Evolutionary conservation across 2,113 vertebrate species (phyloP), one percentile per base, ranked within the genome.

Genomic region (Nyctibius bracteatus): DNA sequence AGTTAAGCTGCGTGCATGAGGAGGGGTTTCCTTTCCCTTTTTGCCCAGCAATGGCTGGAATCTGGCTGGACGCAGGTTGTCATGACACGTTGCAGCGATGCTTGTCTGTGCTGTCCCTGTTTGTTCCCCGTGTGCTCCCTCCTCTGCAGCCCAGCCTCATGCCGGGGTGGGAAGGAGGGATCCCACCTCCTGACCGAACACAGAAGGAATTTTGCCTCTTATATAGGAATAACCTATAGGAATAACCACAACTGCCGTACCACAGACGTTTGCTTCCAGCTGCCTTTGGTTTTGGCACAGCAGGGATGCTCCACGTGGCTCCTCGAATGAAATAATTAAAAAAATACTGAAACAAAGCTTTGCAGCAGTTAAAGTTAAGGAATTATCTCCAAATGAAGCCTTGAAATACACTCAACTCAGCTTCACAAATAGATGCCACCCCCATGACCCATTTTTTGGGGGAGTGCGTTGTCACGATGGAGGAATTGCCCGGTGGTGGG

Each of bases 371-470:
- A 28, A 59, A n/a, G 14, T 31, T 39, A 46, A 73, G 1, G 1
- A 30, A 52, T 39, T n/a, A 12, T 41, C 30, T 47, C 66, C 47
- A 37, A 37, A 68, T 5, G 27, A 86, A 67, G 5, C 47, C 23
- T 15, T 47, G 11, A 49, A 25, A 37, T 3, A 30, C 41, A 20
- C 20, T 15, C 2, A 0, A 4, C 25, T 33, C 71, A 14, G 52
- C 30, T 23, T 47, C 88, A 46, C 51, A 24, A 21, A 21, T 3
- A 65, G 24, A 62, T 2, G 10, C 18, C 51, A 65, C 11, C 12
- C 28, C 46, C 4, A 1, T 9, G 17, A 17, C 30, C 16, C 37
- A 25, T 15, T 84, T 81, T 31, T 65, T 0, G 0, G 33, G 25
- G 46, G 4, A 83, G 6, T 5, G 35, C 28, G 43, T 28, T 65